phyloP scores from a whole-genome alignment of 2,797 vertebrate genomes.

The Gymnopithys bicolor region DNA sequence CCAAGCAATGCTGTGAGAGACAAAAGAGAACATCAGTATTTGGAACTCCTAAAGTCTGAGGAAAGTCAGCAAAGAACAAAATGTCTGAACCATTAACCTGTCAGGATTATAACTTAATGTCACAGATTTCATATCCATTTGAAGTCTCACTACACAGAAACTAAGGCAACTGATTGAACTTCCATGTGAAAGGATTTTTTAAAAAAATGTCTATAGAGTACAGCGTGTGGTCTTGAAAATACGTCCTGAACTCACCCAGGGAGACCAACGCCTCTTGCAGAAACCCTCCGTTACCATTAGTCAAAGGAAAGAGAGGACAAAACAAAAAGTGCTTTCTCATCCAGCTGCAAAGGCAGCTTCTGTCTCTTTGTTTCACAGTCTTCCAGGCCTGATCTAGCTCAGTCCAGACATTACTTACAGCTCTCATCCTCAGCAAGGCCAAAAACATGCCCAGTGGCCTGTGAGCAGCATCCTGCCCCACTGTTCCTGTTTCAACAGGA shows the following conservation, averaged over 20 bases:
- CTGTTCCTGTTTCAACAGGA: background rate
- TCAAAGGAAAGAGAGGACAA: background rate
- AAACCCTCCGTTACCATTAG: background rate
- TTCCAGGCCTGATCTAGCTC: background rate
- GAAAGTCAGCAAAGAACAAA: constrained; percentile 33
- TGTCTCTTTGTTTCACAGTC: background rate
- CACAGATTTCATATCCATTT: constrained; percentile 57
- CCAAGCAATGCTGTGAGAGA: background rate
- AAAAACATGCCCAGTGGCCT: background rate
- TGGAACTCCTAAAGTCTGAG: constrained; percentile 16
- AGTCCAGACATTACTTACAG: background rate
- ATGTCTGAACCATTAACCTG: constrained; percentile 44
- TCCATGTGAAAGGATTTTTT: constrained; percentile 37
- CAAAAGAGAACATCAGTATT: constrained; percentile 35
- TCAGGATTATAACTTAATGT: constrained; percentile 22
- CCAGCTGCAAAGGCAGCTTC: background rate
- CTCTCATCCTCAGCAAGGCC: background rate
- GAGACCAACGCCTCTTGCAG: background rate
- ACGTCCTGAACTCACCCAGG: constrained; percentile 39
- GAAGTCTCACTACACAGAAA: constrained; percentile 62
- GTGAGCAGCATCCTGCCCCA: background rate
- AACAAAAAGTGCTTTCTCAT: background rate
- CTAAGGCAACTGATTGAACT: constrained; percentile 17
- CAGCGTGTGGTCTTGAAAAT: constrained; percentile 32
- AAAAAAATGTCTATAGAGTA: constrained; percentile 1